Evolutionary conservation across 2,888 invertebrate genomes (phyloP).

Genomic region (Morpho achilles): DNA sequence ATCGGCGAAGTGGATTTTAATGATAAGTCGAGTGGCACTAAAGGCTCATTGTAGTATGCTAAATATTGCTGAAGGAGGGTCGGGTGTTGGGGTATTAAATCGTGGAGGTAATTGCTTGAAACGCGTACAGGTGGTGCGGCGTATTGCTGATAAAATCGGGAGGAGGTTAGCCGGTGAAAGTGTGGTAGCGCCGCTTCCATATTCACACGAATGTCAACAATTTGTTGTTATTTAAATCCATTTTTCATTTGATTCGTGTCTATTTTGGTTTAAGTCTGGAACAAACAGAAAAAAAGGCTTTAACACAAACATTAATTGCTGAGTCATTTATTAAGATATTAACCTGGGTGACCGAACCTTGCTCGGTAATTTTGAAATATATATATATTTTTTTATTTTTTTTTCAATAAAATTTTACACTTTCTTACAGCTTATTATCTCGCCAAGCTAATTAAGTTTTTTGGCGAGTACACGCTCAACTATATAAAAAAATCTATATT

Average conservation of each 20-base stretch:
- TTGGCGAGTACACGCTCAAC: too few relatives aligned
- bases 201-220: constrained; percentile 27
- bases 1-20: constrained; percentile 85
- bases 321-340: not conserved
- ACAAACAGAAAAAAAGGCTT: constrained; percentile 33
- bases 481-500: too few relatives aligned
- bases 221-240: constrained; percentile 8
- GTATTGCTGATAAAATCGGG: constrained; percentile 69
- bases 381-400: too few relatives aligned
- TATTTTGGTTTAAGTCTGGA: constrained; percentile 35
- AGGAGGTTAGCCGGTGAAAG: constrained; percentile 59
- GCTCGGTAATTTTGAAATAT: too few relatives aligned
- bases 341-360: not conserved
- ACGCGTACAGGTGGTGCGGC: constrained; percentile 58
- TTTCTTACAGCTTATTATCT: too few relatives aligned
- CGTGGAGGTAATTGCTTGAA: constrained; percentile 65
- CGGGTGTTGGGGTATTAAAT: constrained; percentile 65
- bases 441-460: too few relatives aligned
- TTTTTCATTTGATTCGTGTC: constrained; percentile 19
- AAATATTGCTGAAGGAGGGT: constrained; percentile 75
- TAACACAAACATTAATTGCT: not conserved
- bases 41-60: constrained; percentile 80
- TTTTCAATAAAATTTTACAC: too few relatives aligned
- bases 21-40: constrained; percentile 87
- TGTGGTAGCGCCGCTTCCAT: constrained; percentile 71